Evolutionary conservation across 2,797 vertebrate species (phyloP).

Genomic region (Channallabes apus): DNA sequence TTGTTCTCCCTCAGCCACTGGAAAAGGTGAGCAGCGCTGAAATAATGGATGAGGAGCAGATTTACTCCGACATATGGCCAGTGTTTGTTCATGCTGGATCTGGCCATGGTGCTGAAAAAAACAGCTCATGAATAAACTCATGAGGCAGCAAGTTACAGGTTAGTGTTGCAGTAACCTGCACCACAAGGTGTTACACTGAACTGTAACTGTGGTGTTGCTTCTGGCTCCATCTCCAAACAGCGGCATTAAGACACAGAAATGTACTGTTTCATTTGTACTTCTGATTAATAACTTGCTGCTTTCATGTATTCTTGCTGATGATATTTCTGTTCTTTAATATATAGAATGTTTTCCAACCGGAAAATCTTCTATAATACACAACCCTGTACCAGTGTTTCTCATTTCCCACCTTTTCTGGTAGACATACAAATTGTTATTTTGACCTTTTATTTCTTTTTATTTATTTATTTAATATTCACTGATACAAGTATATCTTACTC

Average conservation of each 20-base stretch:
- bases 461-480: neutral
- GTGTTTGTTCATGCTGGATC: conserved; percentile 57
- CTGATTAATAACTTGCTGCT: neutral
- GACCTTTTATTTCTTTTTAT: too few species aligned
- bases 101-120: conserved; percentile 78
- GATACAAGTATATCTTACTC: neutral
- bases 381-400: neutral
- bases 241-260: neutral
- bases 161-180: conserved; percentile 4
- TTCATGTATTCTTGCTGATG: neutral
- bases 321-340: neutral
- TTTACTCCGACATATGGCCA: conserved; percentile 27
- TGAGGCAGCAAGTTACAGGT: conserved; percentile 19
- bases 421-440: neutral
- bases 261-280: neutral
- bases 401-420: neutral
- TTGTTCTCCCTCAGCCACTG: neutral
- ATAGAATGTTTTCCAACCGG: neutral
- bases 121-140: conserved; percentile 12
- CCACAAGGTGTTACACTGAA: neutral
- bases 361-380: too few species aligned
- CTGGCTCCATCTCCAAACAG: neutral
- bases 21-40: conserved; percentile 16
- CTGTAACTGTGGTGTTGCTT: neutral
- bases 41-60: conserved; percentile 17